Evolutionary conservation across 2,888 invertebrate genomes (phyloP).

Genomic region (Chrysolina oricalcia): DNA sequence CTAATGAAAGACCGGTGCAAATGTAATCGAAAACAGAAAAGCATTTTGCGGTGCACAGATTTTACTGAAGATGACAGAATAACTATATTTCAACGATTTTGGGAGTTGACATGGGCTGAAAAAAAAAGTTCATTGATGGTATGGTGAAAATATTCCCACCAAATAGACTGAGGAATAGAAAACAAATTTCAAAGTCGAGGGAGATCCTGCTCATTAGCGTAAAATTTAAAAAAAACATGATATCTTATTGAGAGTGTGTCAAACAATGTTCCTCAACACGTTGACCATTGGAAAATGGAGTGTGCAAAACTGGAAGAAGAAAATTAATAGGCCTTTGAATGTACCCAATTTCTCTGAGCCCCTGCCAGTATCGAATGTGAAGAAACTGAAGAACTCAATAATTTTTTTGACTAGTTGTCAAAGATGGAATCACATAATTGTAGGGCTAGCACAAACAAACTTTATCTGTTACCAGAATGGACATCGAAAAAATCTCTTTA

Average conservation of each 20-base stretch:
- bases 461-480: slow-evolving; percentile 6
- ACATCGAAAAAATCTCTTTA: not conserved
- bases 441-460: slow-evolving; percentile 9
- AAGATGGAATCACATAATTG: slow-evolving; percentile 35
- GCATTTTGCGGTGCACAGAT: not conserved
- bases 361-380: too few relatives aligned
- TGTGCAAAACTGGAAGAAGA: slow-evolving; percentile 2
- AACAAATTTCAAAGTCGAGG: not conserved
- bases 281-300: slow-evolving; percentile 14
- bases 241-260: not conserved
- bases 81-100: slow-evolving; percentile 21
- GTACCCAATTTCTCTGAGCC: not conserved
- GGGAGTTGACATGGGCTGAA: slow-evolving; percentile 17
- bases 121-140: slow-evolving; percentile 20
- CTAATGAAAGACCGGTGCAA: slow-evolving; percentile 7
- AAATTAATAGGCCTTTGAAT: slow-evolving; percentile 3
- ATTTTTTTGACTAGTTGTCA: slow-evolving; percentile 46
- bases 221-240: not conserved
- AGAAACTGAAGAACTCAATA: slow-evolving; percentile 27
- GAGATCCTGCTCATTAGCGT: slow-evolving; percentile 24
- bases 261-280: slow-evolving; percentile 27
- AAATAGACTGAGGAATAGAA: slow-evolving; percentile 22
- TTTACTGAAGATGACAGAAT: slow-evolving; percentile 9
- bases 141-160: not conserved
- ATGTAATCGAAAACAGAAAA: not conserved